These are phyloP conservation scores for Brachyptera putata DNA, from an alignment of 2,888 invertebrate genomes.

Conservation along the genomic window DNA sequence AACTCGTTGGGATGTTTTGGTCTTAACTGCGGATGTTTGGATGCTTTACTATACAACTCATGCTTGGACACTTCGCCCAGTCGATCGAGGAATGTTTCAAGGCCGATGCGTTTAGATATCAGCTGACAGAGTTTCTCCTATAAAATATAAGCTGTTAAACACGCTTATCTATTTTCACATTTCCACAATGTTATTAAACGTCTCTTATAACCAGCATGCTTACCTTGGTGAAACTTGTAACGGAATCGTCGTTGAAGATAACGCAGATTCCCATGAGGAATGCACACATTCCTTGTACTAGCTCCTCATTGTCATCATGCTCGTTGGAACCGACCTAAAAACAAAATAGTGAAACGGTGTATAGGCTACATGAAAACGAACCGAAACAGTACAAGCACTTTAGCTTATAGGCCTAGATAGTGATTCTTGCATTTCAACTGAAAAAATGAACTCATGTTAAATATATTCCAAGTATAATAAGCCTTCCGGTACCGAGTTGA, in stretches of 20 bases:
- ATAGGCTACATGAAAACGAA: no score
- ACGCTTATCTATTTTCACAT: background rate
- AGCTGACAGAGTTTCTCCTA: slow-evolving; percentile 73
- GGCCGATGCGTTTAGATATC: slow-evolving; percentile 83
- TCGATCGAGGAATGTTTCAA: slow-evolving; percentile 82
- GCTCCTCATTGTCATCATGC: slow-evolving; percentile 84
- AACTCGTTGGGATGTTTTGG: slow-evolving; percentile 73
- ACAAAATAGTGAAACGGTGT: background rate
- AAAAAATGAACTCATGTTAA: no score
- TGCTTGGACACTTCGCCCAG: slow-evolving; percentile 81
- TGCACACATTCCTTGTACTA: slow-evolving; percentile 85
- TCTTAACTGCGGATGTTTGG: slow-evolving; percentile 87
- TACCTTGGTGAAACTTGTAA: slow-evolving; percentile 66
- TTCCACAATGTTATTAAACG: background rate
- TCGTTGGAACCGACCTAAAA: slow-evolving; percentile 72
- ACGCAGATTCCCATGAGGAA: slow-evolving; percentile 91
- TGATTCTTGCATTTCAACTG: no score
- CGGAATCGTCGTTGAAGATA: slow-evolving; percentile 80
- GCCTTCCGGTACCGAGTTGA: no score
- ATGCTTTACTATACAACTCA: slow-evolving; percentile 86
- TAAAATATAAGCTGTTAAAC: background rate
- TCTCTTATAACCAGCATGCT: background rate
- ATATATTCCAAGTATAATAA: no score
- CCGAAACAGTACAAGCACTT: no score
- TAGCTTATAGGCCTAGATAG: no score